Conservation (phyloP, 2,888 invertebrate genomes). For the Pimpla rufipes region DNA sequence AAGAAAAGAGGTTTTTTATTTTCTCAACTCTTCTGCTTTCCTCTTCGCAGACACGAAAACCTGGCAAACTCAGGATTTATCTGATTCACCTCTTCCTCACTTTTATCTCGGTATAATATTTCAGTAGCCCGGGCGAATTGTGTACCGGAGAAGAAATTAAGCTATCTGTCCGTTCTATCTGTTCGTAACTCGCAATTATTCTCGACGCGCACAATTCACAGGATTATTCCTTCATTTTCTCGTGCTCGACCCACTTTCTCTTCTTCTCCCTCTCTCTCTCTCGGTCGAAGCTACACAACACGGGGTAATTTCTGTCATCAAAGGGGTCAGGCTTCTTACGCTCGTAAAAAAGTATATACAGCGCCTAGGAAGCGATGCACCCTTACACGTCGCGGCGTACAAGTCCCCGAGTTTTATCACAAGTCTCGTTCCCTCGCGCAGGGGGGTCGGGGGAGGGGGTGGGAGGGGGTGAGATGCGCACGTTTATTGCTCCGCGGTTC, state of each 20-base stretch:
- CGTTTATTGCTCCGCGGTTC: constrained; percentile 63
- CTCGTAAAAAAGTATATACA: constrained; percentile 45
- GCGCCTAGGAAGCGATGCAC: constrained; percentile 23
- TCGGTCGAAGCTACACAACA: background rate
- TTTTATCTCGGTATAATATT: background rate
- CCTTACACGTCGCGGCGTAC: constrained; percentile 1
- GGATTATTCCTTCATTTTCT: constrained; percentile 15
- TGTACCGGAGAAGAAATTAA: background rate
- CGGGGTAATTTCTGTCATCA: constrained; percentile 40
- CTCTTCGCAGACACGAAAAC: too few species aligned
- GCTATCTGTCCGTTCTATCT: background rate
- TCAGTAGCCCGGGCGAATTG: too few species aligned
- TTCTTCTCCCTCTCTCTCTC: background rate
- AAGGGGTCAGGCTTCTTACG: constrained; percentile 5
- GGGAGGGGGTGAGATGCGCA: constrained; percentile 21
- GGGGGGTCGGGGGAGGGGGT: background rate
- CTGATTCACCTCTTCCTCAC: too few species aligned
- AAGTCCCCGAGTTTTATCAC: constrained; percentile 45
- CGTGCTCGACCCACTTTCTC: background rate
- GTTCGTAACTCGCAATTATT: background rate
- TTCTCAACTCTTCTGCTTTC: background rate
- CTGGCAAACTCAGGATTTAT: background rate
- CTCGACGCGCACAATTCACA: background rate
- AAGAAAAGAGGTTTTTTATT: too few species aligned
- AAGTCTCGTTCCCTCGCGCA: constrained; percentile 25